These are phyloP conservation scores for Garra rufa DNA, from an alignment of 2,113 vertebrate genomes.

Conservation along the genomic window DNA sequence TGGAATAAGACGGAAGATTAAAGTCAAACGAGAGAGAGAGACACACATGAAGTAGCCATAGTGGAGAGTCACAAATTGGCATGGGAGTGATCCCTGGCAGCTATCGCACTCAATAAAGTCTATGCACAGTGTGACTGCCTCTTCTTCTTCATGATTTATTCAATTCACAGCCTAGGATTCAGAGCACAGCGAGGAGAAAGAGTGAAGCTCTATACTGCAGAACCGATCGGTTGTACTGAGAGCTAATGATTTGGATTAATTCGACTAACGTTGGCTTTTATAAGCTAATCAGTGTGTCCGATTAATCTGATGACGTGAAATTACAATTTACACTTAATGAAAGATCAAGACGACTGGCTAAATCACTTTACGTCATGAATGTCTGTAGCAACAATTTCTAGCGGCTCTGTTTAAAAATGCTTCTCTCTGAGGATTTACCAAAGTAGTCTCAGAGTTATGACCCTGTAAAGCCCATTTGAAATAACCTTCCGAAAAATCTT, in stretches of 20 bases:
- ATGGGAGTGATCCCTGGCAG: background rate
- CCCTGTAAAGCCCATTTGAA: background rate
- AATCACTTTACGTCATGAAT: background rate
- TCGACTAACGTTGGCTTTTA: background rate
- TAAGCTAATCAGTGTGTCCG: background rate
- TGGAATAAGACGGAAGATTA: background rate
- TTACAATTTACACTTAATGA: background rate
- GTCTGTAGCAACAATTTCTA: background rate
- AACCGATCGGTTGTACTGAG: background rate
- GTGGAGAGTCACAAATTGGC: background rate
- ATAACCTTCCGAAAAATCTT: too few relatives aligned
- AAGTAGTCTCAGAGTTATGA: background rate
- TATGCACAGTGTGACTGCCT: slow-evolving; percentile 8
- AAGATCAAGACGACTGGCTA: background rate
- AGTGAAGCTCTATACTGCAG: background rate
- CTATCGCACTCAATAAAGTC: background rate
- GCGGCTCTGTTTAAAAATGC: too few relatives aligned
- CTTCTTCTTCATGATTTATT: slow-evolving; percentile 30
- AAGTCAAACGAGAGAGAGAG: background rate
- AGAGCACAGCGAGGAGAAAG: background rate
- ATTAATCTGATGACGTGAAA: slow-evolving; percentile 1
- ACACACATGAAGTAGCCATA: background rate
- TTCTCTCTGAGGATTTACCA: background rate
- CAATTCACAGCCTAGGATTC: slow-evolving; percentile 19
- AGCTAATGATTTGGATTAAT: background rate